phyloP scores from a whole-genome alignment of 2,797 vertebrate species.

The Cirrhinus mrigala region DNA sequence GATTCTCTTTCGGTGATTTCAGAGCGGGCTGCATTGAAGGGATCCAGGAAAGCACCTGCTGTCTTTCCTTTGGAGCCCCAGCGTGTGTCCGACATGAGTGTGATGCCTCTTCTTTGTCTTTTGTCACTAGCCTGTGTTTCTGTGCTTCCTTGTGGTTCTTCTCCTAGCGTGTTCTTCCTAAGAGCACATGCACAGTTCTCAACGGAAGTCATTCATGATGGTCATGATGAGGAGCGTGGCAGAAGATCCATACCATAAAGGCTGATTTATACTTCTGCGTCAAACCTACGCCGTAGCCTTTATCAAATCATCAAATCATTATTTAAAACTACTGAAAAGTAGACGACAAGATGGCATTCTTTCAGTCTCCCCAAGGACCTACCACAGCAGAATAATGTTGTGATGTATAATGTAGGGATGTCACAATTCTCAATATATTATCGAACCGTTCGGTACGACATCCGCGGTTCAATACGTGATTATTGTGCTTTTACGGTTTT shows the following conservation, averaged over 20 bases:
- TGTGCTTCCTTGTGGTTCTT: not conserved
- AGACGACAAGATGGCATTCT: too few relatives aligned
- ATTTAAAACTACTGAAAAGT: too few relatives aligned
- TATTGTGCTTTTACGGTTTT: too few relatives aligned
- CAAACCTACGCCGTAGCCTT: too few relatives aligned
- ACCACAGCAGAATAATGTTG: too few relatives aligned
- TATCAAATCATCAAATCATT: too few relatives aligned
- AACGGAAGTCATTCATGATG: not conserved
- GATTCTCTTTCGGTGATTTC: slow-evolving; percentile 21
- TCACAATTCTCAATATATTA: too few relatives aligned
- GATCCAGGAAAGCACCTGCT: slow-evolving; percentile 9
- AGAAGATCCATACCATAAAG: not conserved
- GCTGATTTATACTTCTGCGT: too few relatives aligned
- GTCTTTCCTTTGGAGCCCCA: slow-evolving; percentile 35
- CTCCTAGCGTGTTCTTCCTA: slow-evolving; percentile 20
- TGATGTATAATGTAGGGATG: too few relatives aligned
- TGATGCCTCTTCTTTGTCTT: slow-evolving; percentile 25
- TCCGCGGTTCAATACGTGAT: too few relatives aligned
- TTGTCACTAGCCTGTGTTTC: slow-evolving; percentile 17
- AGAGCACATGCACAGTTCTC: not conserved
- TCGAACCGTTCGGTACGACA: too few relatives aligned
- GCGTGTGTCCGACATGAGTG: slow-evolving; percentile 14
- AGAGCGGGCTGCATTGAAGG: slow-evolving; percentile 24
- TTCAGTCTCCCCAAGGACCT: too few relatives aligned
- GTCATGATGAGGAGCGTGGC: not conserved